A percentile compares a stretch with the other conserved stretches of the same genome.
phyloP scores from a whole-genome alignment of 2,113 vertebrate genomes.

The Antigone vipio region DNA sequence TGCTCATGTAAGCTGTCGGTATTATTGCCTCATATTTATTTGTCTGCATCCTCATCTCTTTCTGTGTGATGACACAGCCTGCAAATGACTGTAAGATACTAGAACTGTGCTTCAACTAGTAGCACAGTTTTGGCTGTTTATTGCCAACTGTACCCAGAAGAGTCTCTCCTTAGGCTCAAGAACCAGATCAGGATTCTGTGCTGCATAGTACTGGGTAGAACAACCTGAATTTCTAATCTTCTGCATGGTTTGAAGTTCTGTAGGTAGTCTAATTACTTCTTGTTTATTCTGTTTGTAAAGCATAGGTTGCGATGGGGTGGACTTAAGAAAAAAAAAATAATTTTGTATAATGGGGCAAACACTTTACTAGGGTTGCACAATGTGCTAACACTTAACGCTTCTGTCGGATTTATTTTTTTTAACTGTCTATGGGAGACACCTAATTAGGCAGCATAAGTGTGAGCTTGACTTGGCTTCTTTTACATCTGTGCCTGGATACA shows the following conservation, averaged over 20 bases:
- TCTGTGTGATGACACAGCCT: background rate
- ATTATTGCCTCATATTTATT: background rate
- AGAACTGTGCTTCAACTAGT: background rate
- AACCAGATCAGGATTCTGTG: background rate
- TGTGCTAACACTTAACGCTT: background rate
- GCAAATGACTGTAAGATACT: background rate
- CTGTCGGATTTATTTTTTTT: background rate
- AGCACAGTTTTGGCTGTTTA: background rate
- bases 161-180: background rate
- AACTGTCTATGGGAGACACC: background rate
- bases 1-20: background rate
- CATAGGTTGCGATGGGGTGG: background rate
- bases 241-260: background rate
- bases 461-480: background rate
- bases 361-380: background rate
- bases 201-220: background rate
- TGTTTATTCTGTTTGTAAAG: background rate
- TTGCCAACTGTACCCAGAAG: background rate
- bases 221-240: background rate
- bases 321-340: background rate
- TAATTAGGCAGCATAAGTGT: background rate
- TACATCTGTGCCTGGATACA: background rate
- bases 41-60: background rate
- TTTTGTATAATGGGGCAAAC: background rate
- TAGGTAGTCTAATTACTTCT: background rate